Percentiles rank a stretch among this genome's conserved stretches.
Conservation (phyloP, 2,888 invertebrate genomes). For the Diploptera punctata region DNA sequence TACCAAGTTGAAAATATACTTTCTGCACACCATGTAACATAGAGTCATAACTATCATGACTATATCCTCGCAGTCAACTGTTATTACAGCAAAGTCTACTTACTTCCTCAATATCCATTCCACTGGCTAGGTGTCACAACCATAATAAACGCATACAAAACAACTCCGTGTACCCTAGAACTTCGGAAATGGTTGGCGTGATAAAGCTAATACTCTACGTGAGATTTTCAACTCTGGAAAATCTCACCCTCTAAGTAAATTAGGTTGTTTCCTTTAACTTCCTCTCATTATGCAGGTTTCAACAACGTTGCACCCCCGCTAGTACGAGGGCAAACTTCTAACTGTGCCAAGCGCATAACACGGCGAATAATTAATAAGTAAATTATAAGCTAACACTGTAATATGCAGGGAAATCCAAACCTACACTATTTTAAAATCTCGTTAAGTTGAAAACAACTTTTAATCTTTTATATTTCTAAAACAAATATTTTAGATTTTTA, state of each 20-base stretch:
- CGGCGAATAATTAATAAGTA: too few species aligned
- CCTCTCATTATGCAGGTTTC: too few species aligned
- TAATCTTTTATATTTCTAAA: too few species aligned
- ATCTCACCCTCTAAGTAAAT: background rate
- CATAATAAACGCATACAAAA: background rate
- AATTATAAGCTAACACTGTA: too few species aligned
- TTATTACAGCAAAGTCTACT: background rate
- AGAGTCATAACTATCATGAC: slow-evolving; percentile 3
- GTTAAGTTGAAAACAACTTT: too few species aligned
- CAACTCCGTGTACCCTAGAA: background rate
- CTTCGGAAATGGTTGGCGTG: background rate
- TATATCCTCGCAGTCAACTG: background rate
- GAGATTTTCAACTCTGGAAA: background rate
- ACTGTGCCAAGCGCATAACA: too few species aligned
- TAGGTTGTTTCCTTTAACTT: too few species aligned
- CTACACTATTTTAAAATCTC: too few species aligned
- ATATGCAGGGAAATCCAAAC: too few species aligned
- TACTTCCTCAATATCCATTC: slow-evolving; percentile 1
- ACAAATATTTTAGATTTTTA: too few species aligned
- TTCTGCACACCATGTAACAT: background rate
- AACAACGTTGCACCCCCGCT: too few species aligned
- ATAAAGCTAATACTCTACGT: background rate
- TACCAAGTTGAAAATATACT: background rate
- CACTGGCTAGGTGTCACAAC: background rate
- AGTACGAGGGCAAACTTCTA: too few species aligned